phyloP scores from a whole-genome alignment of 2,797 vertebrate species.

The Danio albolineatus region DNA sequence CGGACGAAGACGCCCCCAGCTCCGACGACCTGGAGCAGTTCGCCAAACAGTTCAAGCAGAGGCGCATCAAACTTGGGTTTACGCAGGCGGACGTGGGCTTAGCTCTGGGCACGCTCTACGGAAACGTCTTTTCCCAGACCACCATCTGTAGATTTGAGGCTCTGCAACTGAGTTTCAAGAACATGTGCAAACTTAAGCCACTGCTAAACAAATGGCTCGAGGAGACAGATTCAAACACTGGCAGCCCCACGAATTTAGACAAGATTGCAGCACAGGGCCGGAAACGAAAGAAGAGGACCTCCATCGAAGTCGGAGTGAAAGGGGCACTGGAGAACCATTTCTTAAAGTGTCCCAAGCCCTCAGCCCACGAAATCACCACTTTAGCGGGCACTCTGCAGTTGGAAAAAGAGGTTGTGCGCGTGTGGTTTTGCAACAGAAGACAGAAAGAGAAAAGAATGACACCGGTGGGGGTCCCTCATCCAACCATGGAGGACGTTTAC shows the following conservation, averaged over 20 bases:
- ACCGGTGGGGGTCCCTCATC: conserved; percentile 92
- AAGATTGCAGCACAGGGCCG: conserved; percentile 98
- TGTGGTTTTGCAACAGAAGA: conserved; percentile 99
- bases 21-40: conserved; percentile 98
- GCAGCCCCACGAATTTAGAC: conserved; percentile 97
- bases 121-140: conserved; percentile 97
- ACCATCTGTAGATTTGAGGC: conserved; percentile 97
- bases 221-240: conserved; percentile 98
- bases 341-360: conserved; percentile 98
- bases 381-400: conserved; percentile 97
- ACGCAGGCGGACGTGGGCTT: conserved; percentile 96
- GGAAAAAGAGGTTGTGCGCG: conserved; percentile 99
- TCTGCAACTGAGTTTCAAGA: conserved; percentile 86
- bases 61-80: conserved; percentile 96
- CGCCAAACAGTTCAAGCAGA: conserved; percentile 96
- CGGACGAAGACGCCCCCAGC: conserved; percentile 94
- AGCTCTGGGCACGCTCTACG: conserved; percentile 93
- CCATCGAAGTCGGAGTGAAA: conserved; percentile 98
- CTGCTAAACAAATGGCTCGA: conserved; percentile 99
- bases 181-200: conserved; percentile 84
- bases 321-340: conserved; percentile 98
- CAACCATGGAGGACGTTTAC: conserved; percentile 99
- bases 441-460: conserved; percentile 99
- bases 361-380: conserved; percentile 96
- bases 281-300: conserved; percentile 99